Evolutionary conservation across 2,888 invertebrate genomes (phyloP).

Genomic region (Catocala nupta): DNA sequence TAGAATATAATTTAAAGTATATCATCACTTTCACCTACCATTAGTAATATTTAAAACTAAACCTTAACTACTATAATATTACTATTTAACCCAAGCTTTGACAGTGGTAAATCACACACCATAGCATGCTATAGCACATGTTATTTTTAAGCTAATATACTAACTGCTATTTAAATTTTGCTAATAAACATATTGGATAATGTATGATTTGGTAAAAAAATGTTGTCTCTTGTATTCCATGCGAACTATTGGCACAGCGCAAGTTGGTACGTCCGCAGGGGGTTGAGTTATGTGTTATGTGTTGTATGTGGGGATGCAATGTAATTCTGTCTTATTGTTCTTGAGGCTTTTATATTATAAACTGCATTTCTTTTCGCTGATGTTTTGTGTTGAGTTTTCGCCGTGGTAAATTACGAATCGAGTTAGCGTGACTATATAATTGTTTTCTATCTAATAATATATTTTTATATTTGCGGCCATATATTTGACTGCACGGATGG

Average conservation of each 20-base stretch:
- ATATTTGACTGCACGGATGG: too few species aligned
- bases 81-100: constrained; percentile 1
- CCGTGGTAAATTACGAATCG: too few species aligned
- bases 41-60: too few species aligned
- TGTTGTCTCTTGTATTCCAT: constrained; percentile 86
- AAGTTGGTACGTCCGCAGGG: constrained; percentile 80
- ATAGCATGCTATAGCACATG: constrained; percentile 18
- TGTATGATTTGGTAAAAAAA: constrained; percentile 35
- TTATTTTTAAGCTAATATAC: constrained; percentile 13
- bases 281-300: constrained; percentile 42
- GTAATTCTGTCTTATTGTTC: constrained; percentile 20
- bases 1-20: too few species aligned
- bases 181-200: constrained; percentile 24
- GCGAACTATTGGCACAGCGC: constrained; percentile 80
- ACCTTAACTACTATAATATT: background rate
- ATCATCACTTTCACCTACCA: too few species aligned
- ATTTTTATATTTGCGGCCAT: too few species aligned
- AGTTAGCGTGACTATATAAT: too few species aligned
- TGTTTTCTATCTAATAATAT: too few species aligned
- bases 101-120: background rate
- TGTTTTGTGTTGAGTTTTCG: too few species aligned
- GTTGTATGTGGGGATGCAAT: constrained; percentile 23
- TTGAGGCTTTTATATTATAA: background rate
- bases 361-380: too few species aligned
- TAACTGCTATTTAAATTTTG: constrained; percentile 31